Evolutionary conservation across 2,888 invertebrate genomes (phyloP).

Genomic region (Aethes cnicana): DNA sequence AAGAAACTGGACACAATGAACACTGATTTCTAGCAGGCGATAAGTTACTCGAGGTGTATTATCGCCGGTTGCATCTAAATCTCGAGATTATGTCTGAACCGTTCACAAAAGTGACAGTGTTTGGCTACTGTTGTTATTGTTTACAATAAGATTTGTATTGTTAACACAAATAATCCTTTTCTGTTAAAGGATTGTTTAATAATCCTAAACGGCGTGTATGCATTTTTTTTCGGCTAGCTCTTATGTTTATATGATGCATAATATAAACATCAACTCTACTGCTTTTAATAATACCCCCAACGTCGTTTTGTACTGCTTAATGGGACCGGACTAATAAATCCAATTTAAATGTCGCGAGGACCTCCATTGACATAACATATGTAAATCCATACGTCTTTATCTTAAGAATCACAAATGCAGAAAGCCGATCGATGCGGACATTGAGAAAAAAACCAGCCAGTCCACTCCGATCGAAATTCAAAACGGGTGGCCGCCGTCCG

Average conservation of each 20-base stretch:
- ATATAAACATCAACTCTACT: slow-evolving; percentile 13
- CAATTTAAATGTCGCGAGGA: slow-evolving; percentile 78
- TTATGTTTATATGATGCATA: slow-evolving; percentile 19
- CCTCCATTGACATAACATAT: slow-evolving; percentile 79
- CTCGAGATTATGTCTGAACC: slow-evolving; percentile 53
- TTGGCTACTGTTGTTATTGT: slow-evolving; percentile 67
- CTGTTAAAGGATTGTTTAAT: slow-evolving; percentile 56
- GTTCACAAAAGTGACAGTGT: slow-evolving; percentile 51
- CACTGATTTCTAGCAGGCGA: slow-evolving; percentile 58
- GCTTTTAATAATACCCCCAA: slow-evolving; percentile 58
- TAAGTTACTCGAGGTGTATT: slow-evolving; percentile 59
- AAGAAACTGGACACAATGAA: slow-evolving; percentile 18
- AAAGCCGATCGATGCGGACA: slow-evolving; percentile 65
- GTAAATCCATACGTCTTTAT: slow-evolving; percentile 81
- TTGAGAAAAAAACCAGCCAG: slow-evolving; percentile 55
- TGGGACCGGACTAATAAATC: slow-evolving; percentile 76
- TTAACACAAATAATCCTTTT: slow-evolving; percentile 59
- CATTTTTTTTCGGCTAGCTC: slow-evolving; percentile 3
- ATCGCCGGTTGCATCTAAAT: slow-evolving; percentile 59
- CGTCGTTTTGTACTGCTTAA: slow-evolving; percentile 62
- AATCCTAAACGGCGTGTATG: slow-evolving; percentile 12
- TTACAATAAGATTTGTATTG: slow-evolving; percentile 71
- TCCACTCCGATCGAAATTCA: slow-evolving; percentile 64
- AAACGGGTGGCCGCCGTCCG: slow-evolving; percentile 77
- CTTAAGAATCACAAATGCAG: slow-evolving; percentile 76